Percentiles rank a stretch among this genome's conserved stretches.
Conservation (phyloP, 2,888 invertebrate species). For the Oscheius myriophilus region DNA sequence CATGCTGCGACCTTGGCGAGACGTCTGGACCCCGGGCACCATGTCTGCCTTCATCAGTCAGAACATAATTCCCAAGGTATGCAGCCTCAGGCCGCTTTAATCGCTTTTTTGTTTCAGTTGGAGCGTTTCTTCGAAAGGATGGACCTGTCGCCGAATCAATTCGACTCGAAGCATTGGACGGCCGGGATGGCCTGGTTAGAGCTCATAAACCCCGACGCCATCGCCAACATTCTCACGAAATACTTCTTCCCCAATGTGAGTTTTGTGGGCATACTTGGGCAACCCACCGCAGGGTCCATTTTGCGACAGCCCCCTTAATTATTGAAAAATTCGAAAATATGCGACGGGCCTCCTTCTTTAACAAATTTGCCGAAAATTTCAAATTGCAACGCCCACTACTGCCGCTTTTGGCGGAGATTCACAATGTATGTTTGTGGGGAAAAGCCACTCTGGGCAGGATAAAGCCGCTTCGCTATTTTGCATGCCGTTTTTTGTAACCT, state of each 20-base stretch:
- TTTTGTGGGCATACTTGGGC: not conserved
- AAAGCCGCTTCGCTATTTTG: too few species aligned
- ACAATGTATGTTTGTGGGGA: too few species aligned
- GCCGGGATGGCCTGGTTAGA: constrained; percentile 87
- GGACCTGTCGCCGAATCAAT: constrained; percentile 53
- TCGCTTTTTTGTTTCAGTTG: constrained; percentile 74
- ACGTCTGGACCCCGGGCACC: constrained; percentile 81
- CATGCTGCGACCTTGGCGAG: constrained; percentile 89
- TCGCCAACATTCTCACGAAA: constrained; percentile 85
- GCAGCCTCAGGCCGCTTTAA: not conserved
- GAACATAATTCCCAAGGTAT: constrained; percentile 83
- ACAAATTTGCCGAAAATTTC: not conserved
- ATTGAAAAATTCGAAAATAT: too few species aligned
- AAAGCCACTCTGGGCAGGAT: too few species aligned
- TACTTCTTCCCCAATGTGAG: constrained; percentile 85
- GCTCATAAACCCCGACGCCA: constrained; percentile 81
- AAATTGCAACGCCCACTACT: too few species aligned
- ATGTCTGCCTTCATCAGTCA: constrained; percentile 85
- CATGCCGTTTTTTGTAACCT: too few species aligned
- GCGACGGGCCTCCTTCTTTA: too few species aligned
- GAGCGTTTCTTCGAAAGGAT: constrained; percentile 73
- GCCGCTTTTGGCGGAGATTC: too few species aligned
- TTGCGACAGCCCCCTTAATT: too few species aligned
- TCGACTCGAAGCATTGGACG: constrained; percentile 51
- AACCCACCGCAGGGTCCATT: too few species aligned